Percentiles rank a stretch among this genome's conserved stretches.
phyloP scores from a whole-genome alignment of 2,113 vertebrate species.

The Poicephalus gulielmi region DNA sequence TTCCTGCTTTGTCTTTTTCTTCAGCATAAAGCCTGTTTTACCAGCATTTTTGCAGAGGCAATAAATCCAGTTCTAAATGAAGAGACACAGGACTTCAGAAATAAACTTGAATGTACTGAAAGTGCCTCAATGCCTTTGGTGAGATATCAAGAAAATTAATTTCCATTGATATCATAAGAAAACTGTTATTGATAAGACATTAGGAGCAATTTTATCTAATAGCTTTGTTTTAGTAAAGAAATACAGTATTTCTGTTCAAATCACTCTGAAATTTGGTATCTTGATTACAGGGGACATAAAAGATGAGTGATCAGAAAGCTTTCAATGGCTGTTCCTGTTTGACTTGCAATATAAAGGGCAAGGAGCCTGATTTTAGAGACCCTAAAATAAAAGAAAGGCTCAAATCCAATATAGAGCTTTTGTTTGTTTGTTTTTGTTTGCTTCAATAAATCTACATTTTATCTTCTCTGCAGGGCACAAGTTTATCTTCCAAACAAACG shows the following conservation, averaged over 20 bases:
- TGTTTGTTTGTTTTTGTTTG: slow-evolving; percentile 26
- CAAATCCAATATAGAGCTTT: slow-evolving; percentile 32
- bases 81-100: not conserved
- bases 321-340: not conserved
- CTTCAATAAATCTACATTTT: slow-evolving; percentile 62
- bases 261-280: not conserved
- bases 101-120: not conserved
- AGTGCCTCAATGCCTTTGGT: not conserved
- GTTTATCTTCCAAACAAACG: slow-evolving; percentile 40
- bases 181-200: not conserved
- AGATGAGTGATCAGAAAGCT: not conserved
- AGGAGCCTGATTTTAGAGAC: slow-evolving; percentile 22
- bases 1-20: not conserved
- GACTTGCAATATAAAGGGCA: slow-evolving; percentile 9
- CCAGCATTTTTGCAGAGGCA: not conserved
- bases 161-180: not conserved
- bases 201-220: not conserved
- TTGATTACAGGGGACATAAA: slow-evolving; percentile 1
- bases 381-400: slow-evolving; percentile 28
- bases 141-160: not conserved
- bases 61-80: not conserved
- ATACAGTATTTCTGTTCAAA: not conserved
- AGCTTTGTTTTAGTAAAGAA: not conserved
- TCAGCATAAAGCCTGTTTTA: not conserved
- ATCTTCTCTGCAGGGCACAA: slow-evolving; percentile 39